phyloP scores from a whole-genome alignment of 1,140 invertebrate species.

The Bombus turneri region DNA sequence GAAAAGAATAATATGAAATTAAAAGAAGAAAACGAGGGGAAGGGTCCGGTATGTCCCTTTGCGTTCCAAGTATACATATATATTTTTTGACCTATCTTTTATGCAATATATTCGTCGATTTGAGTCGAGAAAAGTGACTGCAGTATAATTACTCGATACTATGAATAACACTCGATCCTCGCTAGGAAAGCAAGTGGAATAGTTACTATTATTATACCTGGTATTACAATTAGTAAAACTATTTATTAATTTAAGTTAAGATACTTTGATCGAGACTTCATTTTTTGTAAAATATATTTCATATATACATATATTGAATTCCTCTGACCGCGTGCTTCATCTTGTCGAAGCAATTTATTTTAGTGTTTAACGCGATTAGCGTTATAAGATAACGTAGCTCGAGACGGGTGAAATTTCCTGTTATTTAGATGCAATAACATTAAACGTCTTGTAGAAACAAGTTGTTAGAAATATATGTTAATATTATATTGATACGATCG shows the following conservation, averaged over 20 bases:
- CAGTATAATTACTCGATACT: background rate
- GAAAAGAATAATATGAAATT: background rate
- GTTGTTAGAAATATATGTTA: background rate
- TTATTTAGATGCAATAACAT: constrained; percentile 38
- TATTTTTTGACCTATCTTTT: constrained; percentile 43
- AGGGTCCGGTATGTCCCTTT: background rate
- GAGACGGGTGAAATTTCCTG: background rate
- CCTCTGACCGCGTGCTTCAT: background rate
- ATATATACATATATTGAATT: background rate
- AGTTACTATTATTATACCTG: constrained; percentile 17
- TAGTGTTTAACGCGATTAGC: background rate
- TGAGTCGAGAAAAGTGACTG: background rate
- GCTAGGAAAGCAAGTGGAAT: constrained; percentile 29
- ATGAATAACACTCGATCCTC: constrained; percentile 29
- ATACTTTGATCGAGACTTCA: constrained; percentile 7
- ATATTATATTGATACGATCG: background rate
- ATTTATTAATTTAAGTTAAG: constrained; percentile 7
- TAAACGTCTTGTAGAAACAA: constrained; percentile 30
- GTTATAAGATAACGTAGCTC: background rate
- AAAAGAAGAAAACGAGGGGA: background rate
- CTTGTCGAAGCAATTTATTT: constrained; percentile 21
- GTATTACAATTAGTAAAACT: background rate
- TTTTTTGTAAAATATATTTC: constrained; percentile 21
- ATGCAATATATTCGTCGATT: background rate
- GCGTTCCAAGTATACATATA: constrained; percentile 30